Evolutionary conservation across 1,140 invertebrate genomes (phyloP).

Genomic region (Chrysoperla carnea): DNA sequence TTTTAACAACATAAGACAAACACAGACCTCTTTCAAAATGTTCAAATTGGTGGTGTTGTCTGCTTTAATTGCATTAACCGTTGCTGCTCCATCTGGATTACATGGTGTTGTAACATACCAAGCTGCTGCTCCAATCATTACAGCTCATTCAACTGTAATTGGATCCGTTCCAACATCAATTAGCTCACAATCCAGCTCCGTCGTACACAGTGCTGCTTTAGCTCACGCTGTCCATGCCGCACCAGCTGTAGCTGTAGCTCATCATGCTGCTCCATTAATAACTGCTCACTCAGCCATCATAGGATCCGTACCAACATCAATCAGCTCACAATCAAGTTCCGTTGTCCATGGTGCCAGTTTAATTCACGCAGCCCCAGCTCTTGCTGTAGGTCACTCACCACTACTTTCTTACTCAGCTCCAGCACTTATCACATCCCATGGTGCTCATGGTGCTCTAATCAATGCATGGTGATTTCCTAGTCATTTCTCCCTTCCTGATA

Average conservation of each 20-base stretch:
- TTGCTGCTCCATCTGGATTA: slow-evolving; percentile 20
- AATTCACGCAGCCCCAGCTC: too few relatives aligned
- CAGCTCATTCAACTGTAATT: slow-evolving; percentile 15
- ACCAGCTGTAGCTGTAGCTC: slow-evolving; percentile 10
- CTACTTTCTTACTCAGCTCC: too few relatives aligned
- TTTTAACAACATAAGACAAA: slow-evolving; percentile 1
- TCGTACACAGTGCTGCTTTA: slow-evolving; percentile 12
- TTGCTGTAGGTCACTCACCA: too few relatives aligned
- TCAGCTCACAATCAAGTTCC: too few relatives aligned
- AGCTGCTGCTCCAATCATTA: slow-evolving; percentile 9
- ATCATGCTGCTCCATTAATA: slow-evolving; percentile 1
- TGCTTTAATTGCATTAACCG: too few relatives aligned
- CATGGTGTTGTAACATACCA: slow-evolving; percentile 5
- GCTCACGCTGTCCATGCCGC: slow-evolving; percentile 11
- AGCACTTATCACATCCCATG: too few relatives aligned
- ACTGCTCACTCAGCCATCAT: neutral
- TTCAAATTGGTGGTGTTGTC: too few relatives aligned
- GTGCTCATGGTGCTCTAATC: too few relatives aligned
- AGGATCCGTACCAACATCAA: neutral
- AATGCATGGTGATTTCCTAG: too few relatives aligned
- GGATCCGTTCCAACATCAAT: slow-evolving; percentile 31
- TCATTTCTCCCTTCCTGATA: too few relatives aligned
- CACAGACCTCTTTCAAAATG: slow-evolving; percentile 1
- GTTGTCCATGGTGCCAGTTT: too few relatives aligned
- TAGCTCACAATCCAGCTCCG: slow-evolving; percentile 22